Evolutionary conservation across 2,113 vertebrate species (phyloP), one percentile per base, ranked within the genome.

Genomic region (Rhizomys pruinosus): DNA sequence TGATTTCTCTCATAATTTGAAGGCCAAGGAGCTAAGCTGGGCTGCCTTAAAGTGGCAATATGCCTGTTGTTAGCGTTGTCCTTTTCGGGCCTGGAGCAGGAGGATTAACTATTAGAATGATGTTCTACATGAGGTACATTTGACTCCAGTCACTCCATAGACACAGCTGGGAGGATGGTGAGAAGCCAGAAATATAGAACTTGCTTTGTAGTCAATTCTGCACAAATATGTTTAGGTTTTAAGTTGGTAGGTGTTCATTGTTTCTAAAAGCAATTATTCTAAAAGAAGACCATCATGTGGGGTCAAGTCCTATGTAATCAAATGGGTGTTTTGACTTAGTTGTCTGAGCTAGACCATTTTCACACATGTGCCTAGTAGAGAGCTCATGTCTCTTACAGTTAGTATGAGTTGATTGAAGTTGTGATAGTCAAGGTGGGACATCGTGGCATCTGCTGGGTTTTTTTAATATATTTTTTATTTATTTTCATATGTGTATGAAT

Each of bases 271-370:
- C 69, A 66, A 27, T 92, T 87, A 61, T 17, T 66, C n/a, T n/a
- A n/a, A n/a, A n/a, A n/a, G n/a, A 86, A 85, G n/a, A 52, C 9
- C 69, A 92, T 59, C 42, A 52, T 34, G 12, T 82, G 74, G 20
- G 20, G 59, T 72, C 87, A 96, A 71, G 85, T 76, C 23, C 63
- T 96, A n/a, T 59, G 37, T 89, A 57, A 79, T 84, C 82, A 52
- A 22, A 87, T 34, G 12, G 81, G 29, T 6, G 9, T 59, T 84
- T 92, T 79, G 72, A 71, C 59, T 71, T 81, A 29, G 22, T 64
- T 92, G 37, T 78, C 16, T 61, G n/a, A 84, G 25, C 61, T 74
- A 76, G 66, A 2, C 85, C 23, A 84, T 44, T 87, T 89, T 80
- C 32, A 63, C 22, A 71, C 11, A 32, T 39, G 2, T 89, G 47